Base-by-base conservation (phyloP, 2,797 vertebrate species). In the Argentina silus region DNA sequence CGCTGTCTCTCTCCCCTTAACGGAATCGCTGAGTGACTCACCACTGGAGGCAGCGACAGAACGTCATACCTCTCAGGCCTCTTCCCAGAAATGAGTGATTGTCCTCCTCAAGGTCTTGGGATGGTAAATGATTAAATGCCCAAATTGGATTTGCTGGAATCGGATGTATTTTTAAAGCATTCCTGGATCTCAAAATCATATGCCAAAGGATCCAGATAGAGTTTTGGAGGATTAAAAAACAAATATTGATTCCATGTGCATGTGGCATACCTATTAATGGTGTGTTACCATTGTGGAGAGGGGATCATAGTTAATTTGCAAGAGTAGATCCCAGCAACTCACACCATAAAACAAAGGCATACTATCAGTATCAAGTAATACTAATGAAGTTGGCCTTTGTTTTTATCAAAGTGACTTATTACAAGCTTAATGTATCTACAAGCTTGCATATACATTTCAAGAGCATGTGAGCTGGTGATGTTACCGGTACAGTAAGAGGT, bases 81-180 rank as follows among this genome's bases (percentile, higher is more conserved):
- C 7, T 7, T 2, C 48, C 43, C 43, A 42, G 0, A 67, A 57
- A 21, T 56, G 12, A 73, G 56, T 44, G 44, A 6, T 0, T 14
- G 65, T 70, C 66, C 68, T 70, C 55, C 57, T 21, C 43, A 56
- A 80, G 61, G 65, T 51, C 69, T 67, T 50, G 11, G 43, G 53
- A 17, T 27, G n/a, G 65, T 44, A 14, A 8, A 53, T 53, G 6
- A 53, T 53, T 42, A 36, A n/a, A 36, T 36, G 65, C 66, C 7
- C 64, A 19, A 60, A 74, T 48, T 70, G 1, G 9, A 71, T 77
- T 65, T 76, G 45, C 61, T 47, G 27, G n/a, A 11, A 23, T 42
- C 23, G 42, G 12, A 62, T 36, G 17, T 68, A 23, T 65, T 44
- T 60, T 43, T 23, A 63, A 2, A 14, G 7, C 45, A 12, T 9